phyloP scores from a whole-genome alignment of 1,140 invertebrate genomes.

The Drosophila ohnishii region DNA sequence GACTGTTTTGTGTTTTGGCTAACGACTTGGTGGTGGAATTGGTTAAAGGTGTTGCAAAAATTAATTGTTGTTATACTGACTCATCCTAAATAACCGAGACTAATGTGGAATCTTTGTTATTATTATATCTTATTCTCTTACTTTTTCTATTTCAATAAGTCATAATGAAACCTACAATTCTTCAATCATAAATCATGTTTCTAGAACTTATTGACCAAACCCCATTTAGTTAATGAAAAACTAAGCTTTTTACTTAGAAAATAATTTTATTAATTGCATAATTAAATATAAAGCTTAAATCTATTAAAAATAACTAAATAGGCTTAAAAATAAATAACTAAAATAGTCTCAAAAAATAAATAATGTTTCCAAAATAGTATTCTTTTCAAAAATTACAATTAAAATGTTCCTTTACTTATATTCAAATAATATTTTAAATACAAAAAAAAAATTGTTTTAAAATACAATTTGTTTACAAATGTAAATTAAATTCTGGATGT shows the following conservation, averaged over 20 bases:
- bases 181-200: neutral
- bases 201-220: neutral
- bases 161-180: neutral
- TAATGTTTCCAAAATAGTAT: neutral
- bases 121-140: neutral
- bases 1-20: constrained; percentile 13
- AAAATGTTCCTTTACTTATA: neutral
- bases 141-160: neutral
- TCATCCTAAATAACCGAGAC: neutral
- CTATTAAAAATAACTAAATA: neutral
- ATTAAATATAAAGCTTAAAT: neutral
- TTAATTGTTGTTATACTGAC: constrained; percentile 5
- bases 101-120: neutral
- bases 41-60: constrained; percentile 18
- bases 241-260: neutral
- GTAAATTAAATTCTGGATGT: neutral
- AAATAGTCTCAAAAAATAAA: neutral
- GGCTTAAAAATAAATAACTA: neutral
- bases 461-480: neutral
- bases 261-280: neutral
- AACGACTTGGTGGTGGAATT: neutral
- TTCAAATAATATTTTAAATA: neutral
- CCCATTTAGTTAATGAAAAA: neutral
- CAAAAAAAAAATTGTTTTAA: neutral
- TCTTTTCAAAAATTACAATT: neutral